Percentiles rank a stretch among this genome's conserved stretches.
Conservation (phyloP, 2,888 invertebrate genomes). For the Xanthia togata region DNA sequence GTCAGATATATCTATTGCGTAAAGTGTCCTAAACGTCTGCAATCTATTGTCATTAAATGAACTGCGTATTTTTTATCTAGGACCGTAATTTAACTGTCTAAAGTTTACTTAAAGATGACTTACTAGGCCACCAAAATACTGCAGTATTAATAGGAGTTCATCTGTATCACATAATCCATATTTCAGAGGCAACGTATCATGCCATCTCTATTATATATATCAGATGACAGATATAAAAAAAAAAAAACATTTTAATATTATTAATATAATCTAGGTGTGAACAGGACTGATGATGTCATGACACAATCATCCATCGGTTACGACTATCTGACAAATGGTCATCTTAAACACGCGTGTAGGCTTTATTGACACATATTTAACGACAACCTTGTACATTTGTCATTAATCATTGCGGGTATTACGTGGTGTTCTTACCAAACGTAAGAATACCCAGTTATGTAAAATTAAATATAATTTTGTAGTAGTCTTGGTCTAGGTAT, state of each 20-base stretch:
- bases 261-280: conserved; percentile 28
- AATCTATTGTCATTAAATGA: conserved; percentile 30
- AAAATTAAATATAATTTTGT: conserved; percentile 13
- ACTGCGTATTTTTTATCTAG: background rate
- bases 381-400: conserved; percentile 43
- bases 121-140: background rate
- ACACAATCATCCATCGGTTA: conserved; percentile 43
- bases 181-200: conserved; percentile 1
- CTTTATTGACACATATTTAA: conserved; percentile 53
- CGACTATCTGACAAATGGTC: conserved; percentile 35
- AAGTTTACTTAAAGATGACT: too few species aligned
- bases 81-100: too few species aligned
- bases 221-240: conserved; percentile 6
- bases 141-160: background rate
- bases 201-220: background rate
- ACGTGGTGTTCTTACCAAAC: conserved; percentile 14
- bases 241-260: background rate
- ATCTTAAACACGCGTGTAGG: conserved; percentile 39
- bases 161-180: conserved; percentile 1
- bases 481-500: too few species aligned
- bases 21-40: conserved; percentile 2
- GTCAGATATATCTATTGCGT: conserved; percentile 32
- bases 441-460: conserved; percentile 19
- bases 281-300: conserved; percentile 56
- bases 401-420: conserved; percentile 40